Evolutionary conservation across 2,797 vertebrate species (phyloP).

Genomic region (Eospalax fontanierii): DNA sequence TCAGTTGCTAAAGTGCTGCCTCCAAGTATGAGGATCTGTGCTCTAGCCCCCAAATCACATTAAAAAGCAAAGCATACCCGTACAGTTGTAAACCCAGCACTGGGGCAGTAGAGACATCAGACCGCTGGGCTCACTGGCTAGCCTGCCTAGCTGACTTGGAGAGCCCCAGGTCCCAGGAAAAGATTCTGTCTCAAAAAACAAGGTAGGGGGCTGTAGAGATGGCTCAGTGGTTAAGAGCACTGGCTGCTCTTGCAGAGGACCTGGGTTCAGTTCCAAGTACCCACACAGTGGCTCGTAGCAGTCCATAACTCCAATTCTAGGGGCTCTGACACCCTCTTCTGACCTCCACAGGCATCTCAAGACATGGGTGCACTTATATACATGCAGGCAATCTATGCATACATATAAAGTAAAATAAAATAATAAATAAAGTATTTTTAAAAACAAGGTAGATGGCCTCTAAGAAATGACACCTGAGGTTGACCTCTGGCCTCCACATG

Average conservation of each 20-base stretch:
- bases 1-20: not conserved
- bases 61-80: not conserved
- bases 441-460: not conserved
- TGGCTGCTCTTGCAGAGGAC: too few species aligned
- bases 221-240: too few species aligned
- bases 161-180: not conserved
- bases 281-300: too few species aligned
- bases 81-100: not conserved
- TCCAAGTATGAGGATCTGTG: not conserved
- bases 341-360: too few species aligned
- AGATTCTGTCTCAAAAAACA: not conserved
- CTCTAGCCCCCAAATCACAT: not conserved
- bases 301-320: too few species aligned
- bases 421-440: not conserved
- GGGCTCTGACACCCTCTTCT: too few species aligned
- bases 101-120: not conserved
- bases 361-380: too few species aligned
- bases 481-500: not conserved
- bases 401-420: not conserved
- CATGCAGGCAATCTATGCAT: not conserved
- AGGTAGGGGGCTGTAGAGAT: not conserved
- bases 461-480: not conserved
- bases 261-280: too few species aligned
- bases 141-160: not conserved
- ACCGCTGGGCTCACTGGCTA: not conserved